Base-by-base conservation (phyloP, 1,140 invertebrate genomes). In the Potamilus streckersoni region DNA sequence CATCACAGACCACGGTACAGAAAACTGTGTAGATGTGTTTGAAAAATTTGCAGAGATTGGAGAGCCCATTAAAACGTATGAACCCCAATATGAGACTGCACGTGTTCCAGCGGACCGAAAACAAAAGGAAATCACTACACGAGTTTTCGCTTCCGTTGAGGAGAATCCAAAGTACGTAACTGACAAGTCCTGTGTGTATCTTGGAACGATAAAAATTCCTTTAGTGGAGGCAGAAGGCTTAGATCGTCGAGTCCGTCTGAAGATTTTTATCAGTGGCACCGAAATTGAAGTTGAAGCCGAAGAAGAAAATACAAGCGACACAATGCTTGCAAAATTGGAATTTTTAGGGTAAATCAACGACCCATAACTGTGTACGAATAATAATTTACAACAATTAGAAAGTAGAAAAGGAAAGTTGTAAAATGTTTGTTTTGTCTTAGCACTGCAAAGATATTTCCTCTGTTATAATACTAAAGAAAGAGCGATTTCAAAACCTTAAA, bases 261-360 rank as follows among this genome's bases (percentile, higher is more conserved):
- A 31, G n/a, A 64, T 69, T 61, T 58, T 55, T 20, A 70, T 75
- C 38, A 60, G 74, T 23, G 74, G 74, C 2, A 64, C 68, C 5
- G 74, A 75, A 55, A 67, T 75, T 19, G 14, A 63, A 23, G 69
- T 75, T n/a, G 67, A 69, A 16, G 67, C 61, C 11, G 23, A 8
- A 20, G 74, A 75, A 11, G 57, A 57, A 65, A 11, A 17, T 13
- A 70, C 74, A 15, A 27, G 61, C 5, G 17, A 31, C 14, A 64
- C 15, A 20, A 57, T 56, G 19, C 31, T 38, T 6, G 62, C 60
- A 16, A 56, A 23, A 17, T 20, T 74, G n/a, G 58, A 74, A 2
- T 74, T 74, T 61, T 19, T 65, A 31, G 19, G 55, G 16, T 73
- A 71, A 38, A 11, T 58, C 38, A 49, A 8, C 4, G 4, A 8